Conservation (phyloP, 2,797 vertebrate genomes). For the Enteromius thamalakanensis region DNA sequence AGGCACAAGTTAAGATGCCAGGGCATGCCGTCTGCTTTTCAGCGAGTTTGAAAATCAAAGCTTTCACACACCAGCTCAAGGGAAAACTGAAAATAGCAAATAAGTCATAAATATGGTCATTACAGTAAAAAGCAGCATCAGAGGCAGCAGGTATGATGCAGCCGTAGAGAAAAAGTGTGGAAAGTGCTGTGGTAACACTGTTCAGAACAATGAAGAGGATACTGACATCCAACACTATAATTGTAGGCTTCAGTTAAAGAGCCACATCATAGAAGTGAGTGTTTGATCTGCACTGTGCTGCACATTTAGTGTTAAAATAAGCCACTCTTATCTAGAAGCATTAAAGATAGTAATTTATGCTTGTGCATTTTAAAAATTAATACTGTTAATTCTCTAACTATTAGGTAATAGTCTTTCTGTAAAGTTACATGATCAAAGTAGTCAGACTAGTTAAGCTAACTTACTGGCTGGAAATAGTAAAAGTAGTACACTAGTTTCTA, state of each 20-base stretch:
- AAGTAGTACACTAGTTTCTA: not conserved
- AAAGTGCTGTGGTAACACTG: constrained; percentile 50
- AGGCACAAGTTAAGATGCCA: constrained; percentile 71
- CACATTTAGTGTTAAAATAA: constrained; percentile 34
- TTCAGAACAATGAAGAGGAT: constrained; percentile 51
- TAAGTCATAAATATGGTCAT: constrained; percentile 73
- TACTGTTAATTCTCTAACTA: not conserved
- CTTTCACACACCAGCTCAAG: constrained; percentile 61
- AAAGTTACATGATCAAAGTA: not conserved
- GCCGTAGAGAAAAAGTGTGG: constrained; percentile 49
- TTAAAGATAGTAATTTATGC: constrained; percentile 3
- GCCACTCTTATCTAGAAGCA: constrained; percentile 2
- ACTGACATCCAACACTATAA: constrained; percentile 49
- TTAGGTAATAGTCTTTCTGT: not conserved
- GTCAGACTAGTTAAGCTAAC: not conserved
- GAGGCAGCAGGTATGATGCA: constrained; percentile 58
- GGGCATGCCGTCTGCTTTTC: constrained; percentile 65
- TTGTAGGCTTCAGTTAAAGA: constrained; percentile 40
- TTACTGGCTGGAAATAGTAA: not conserved
- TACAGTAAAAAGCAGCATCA: constrained; percentile 67
- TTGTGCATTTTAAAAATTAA: not conserved
- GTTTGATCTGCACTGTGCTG: constrained; percentile 17
- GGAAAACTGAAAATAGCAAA: constrained; percentile 69
- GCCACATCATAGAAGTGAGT: constrained; percentile 3
- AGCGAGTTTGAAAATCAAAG: constrained; percentile 70